Evolutionary conservation across 1,140 invertebrate species (phyloP).

Genomic region (Apis florea): DNA sequence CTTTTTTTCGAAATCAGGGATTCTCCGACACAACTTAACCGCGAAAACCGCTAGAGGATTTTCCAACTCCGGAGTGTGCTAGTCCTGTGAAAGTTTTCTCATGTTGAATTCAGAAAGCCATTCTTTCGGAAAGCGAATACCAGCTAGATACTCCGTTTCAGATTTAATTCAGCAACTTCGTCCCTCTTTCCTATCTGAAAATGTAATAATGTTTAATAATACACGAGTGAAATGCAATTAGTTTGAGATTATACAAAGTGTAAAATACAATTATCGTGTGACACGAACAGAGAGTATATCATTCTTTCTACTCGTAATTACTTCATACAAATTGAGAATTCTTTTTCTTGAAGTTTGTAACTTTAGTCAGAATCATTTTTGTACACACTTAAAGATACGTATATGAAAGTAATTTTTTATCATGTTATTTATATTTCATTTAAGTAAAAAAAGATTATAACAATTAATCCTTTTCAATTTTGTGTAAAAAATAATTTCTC

Average conservation of each 20-base stretch:
- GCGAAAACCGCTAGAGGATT: conserved; percentile 40
- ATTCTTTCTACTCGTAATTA: neutral
- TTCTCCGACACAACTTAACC: conserved; percentile 27
- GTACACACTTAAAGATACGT: no score
- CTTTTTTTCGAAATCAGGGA: conserved; percentile 9
- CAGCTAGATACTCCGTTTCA: neutral
- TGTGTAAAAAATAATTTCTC: no score
- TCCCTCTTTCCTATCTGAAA: neutral
- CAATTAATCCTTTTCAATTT: no score
- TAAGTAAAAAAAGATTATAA: no score
- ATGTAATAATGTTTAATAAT: neutral
- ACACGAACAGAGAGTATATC: neutral
- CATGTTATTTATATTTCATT: no score
- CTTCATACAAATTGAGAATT: neutral
- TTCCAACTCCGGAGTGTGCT: conserved; percentile 12
- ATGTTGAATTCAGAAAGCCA: conserved; percentile 47
- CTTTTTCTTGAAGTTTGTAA: no score
- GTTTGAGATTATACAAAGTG: neutral
- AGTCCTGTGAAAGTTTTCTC: conserved; percentile 41
- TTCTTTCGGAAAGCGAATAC: conserved; percentile 25
- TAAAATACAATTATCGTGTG: no score
- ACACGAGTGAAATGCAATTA: neutral
- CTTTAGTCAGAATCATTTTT: no score
- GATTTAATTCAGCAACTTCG: conserved; percentile 10
- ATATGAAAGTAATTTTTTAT: no score